phyloP scores from a whole-genome alignment of 2,888 invertebrate genomes.

The Drosophila cognata region DNA sequence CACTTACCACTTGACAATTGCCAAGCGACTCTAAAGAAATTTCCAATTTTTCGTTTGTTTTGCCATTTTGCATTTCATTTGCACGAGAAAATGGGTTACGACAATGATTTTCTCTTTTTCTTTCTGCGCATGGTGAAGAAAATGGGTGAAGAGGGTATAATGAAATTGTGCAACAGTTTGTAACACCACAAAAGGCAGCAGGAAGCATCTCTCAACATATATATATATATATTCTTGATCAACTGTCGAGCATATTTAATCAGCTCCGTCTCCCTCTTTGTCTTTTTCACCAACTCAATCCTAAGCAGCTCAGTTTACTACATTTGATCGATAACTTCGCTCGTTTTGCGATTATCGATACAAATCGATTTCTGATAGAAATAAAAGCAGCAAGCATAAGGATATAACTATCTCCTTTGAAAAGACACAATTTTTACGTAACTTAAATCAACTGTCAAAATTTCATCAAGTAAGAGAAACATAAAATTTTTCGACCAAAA shows the following conservation, averaged over 20 bases:
- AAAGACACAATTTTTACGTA: fast-evolving
- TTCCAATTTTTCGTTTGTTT: conserved; percentile 41
- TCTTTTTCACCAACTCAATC: no score
- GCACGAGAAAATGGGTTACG: conserved; percentile 62
- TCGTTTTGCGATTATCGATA: not conserved
- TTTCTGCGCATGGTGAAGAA: not conserved
- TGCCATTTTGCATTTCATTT: conserved; percentile 63
- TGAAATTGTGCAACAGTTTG: not conserved
- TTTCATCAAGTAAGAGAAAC: not conserved
- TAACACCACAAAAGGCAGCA: not conserved
- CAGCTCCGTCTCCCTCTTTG: not conserved
- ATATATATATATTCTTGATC: not conserved
- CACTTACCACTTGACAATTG: conserved; percentile 71
- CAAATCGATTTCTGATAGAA: not conserved
- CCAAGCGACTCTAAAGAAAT: conserved; percentile 41
- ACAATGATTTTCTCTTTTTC: conserved; percentile 66
- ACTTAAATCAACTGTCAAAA: not conserved
- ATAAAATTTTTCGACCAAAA: not conserved
- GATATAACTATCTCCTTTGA: not conserved
- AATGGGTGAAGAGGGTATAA: not conserved
- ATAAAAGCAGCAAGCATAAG: not conserved
- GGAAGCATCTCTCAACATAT: not conserved
- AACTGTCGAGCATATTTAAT: not conserved
- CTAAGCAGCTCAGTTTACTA: not conserved
- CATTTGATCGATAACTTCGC: not conserved